Percentiles rank a stretch among this genome's conserved stretches.
Conservation (phyloP, 2,888 invertebrate species). For the Lamellibrachia columna region DNA sequence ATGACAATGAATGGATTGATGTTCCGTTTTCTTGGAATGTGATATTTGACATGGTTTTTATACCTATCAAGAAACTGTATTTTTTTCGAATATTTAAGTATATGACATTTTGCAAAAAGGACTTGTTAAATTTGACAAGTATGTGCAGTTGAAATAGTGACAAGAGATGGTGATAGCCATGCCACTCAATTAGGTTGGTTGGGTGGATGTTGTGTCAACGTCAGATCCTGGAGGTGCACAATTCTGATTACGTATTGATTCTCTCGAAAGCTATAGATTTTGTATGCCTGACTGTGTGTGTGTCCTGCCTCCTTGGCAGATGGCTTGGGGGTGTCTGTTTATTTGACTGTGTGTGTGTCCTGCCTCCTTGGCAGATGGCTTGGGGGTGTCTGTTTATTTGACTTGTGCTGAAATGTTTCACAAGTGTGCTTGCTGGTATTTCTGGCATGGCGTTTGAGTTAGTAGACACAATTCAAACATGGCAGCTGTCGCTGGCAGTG, state of each 20-base stretch:
- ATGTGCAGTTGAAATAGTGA: neutral
- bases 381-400: conserved; percentile 6
- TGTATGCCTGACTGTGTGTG: neutral
- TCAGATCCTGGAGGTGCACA: neutral
- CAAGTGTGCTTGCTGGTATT: neutral
- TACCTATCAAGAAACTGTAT: neutral
- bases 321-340: neutral
- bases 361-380: neutral
- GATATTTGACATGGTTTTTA: neutral
- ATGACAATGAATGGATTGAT: neutral
- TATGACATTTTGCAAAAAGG: neutral
- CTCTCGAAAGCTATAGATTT: neutral
- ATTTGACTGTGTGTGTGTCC: neutral
- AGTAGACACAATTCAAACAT: conserved; percentile 3
- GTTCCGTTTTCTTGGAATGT: neutral
- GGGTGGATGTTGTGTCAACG: neutral
- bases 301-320: neutral
- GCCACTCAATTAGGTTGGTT: neutral
- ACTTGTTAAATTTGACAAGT: neutral
- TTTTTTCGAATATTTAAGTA: neutral
- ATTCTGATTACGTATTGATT: conserved; percentile 16
- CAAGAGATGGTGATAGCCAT: neutral
- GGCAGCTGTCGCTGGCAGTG: neutral
- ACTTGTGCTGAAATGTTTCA: conserved; percentile 12
- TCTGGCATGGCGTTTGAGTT: neutral